Evolutionary conservation across 1,140 invertebrate genomes (phyloP), one percentile per base, ranked within the genome.

Genomic region (Elymnias hypermnestra): DNA sequence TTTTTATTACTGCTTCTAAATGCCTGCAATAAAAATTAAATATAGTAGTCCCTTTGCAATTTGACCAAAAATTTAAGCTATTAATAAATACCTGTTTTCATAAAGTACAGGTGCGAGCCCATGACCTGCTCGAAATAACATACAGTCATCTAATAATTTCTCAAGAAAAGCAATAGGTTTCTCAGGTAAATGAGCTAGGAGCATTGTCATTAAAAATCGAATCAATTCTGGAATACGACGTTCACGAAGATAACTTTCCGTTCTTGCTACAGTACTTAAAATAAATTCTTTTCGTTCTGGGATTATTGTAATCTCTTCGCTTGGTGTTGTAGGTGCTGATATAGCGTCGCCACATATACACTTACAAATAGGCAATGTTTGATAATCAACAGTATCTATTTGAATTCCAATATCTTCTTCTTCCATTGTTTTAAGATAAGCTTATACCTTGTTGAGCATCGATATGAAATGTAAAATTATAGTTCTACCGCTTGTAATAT

Each of bases 201-300:
- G 22, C 60, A 77, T 81, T 3, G 73, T 70, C 6, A 81, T 41
- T 2, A 83, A 39, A 54, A 72, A 79, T 29, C 66, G 52, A 33
- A 83, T 67, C 19, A 83, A 50, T 55, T 81, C 73, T 22, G 71
- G 68, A 37, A 83, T 83, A 18, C 72, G 71, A 22, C 65, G 67
- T 40, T 77, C 73, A 14, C 61, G 45, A 28, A 83, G 56, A 59
- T 82, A 83, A 33, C 40, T 69, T 63, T 83, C 79, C 31, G 74
- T 77, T 49, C 67, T 66, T n/a, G 56, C 17, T 22, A 81, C 76
- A 13, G 56, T 66, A 26, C 46, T 62, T 17, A 81, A 54, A 39
- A 83, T 65, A 18, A 53, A 42, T 51, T 62, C 52, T 55, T 77
- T 83, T 9, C 75, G 56, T 14, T 48, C 48, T 22, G 63, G 42